Evolutionary conservation across 2,113 vertebrate genomes (phyloP).

Genomic region (Rousettus leschenaultii): DNA sequence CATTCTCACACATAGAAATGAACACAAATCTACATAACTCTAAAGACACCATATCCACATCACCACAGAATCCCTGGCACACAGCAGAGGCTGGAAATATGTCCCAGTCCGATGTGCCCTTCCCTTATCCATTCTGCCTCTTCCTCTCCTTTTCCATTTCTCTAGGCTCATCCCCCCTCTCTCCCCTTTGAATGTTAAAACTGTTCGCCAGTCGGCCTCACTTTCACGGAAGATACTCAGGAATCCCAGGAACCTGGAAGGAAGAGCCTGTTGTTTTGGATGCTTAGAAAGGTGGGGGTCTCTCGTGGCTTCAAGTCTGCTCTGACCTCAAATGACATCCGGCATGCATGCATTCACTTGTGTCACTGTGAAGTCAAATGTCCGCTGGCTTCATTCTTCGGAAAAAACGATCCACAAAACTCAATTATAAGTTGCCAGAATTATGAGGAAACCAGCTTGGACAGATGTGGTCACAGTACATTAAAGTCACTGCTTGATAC

Average conservation of each 20-base stretch:
- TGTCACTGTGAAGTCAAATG: not conserved
- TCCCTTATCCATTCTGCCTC: not conserved
- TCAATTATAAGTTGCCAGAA: not conserved
- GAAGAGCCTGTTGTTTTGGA: not conserved
- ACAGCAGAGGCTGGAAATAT: not conserved
- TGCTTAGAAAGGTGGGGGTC: not conserved
- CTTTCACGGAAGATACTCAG: not conserved
- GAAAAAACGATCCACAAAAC: not conserved
- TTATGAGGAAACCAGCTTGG: not conserved
- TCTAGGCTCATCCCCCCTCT: not conserved
- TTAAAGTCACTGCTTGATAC: not conserved
- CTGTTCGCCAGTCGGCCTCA: not conserved
- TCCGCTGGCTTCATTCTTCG: not conserved
- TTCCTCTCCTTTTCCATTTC: not conserved
- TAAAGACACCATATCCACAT: not conserved
- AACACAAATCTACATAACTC: not conserved
- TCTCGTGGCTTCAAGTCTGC: not conserved
- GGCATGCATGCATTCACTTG: not conserved
- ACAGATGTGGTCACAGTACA: not conserved
- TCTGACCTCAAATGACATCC: not conserved
- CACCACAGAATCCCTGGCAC: fast-evolving
- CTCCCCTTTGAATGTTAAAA: not conserved
- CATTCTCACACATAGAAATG: not conserved
- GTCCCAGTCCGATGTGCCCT: no score
- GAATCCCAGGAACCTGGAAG: not conserved